phyloP scores from a whole-genome alignment of 2,797 vertebrate genomes.

The Cyclopterus lumpus region DNA sequence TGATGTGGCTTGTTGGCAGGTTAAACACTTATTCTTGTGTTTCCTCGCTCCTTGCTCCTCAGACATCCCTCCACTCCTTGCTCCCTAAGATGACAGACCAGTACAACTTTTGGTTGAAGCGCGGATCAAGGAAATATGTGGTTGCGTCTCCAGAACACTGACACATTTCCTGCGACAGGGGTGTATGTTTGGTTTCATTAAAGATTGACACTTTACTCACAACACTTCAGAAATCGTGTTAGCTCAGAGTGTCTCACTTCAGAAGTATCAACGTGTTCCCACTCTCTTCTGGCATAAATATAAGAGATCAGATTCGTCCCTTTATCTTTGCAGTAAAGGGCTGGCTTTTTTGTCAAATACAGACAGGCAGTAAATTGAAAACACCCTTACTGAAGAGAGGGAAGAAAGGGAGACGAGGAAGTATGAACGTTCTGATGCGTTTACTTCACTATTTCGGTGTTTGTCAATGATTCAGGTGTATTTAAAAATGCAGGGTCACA shows the following conservation, averaged over 20 bases:
- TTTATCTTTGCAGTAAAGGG: constrained; percentile 60
- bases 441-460: constrained; percentile 19
- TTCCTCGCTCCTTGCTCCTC: neutral
- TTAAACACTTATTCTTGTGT: neutral
- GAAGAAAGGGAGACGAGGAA: constrained; percentile 23
- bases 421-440: constrained; percentile 1
- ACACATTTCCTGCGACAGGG: constrained; percentile 10
- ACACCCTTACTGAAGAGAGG: constrained; percentile 45
- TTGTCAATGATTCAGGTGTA: neutral
- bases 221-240: constrained; percentile 20
- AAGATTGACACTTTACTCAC: constrained; percentile 23
- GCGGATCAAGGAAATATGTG: neutral
- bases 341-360: constrained; percentile 62
- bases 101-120: neutral
- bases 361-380: constrained; percentile 76
- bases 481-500: neutral
- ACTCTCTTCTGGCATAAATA: constrained; percentile 39
- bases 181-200: neutral
- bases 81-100: neutral
- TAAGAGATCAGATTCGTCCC: constrained; percentile 49
- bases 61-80: neutral
- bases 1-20: neutral
- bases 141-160: neutral
- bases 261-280: constrained; percentile 57
- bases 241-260: constrained; percentile 45